Conservation (phyloP, 1,140 invertebrate genomes). For the Sycophila sp. region DNA sequence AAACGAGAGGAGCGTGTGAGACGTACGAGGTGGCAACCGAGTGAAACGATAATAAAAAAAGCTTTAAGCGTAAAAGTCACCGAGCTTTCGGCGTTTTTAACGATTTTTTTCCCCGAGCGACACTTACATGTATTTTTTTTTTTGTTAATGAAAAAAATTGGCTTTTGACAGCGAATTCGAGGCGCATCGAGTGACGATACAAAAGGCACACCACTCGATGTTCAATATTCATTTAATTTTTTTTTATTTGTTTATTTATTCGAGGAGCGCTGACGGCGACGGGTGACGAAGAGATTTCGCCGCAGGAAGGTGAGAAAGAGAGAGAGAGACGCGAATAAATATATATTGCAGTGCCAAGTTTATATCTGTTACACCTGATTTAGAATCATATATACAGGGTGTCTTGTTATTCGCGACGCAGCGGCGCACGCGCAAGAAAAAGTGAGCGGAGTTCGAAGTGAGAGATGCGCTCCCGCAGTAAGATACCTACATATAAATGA, state of each 20-base stretch:
- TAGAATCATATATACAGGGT: conserved; percentile 10
- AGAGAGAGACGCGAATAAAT: neutral
- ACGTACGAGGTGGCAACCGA: too few relatives aligned
- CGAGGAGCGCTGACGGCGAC: neutral
- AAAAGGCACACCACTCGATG: too few relatives aligned
- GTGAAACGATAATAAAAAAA: neutral
- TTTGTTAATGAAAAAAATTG: too few relatives aligned
- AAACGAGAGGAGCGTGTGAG: too few relatives aligned
- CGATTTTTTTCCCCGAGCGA: neutral
- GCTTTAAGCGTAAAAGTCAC: neutral
- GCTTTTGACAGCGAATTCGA: neutral
- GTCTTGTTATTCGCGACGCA: neutral
- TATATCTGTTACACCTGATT: conserved; percentile 7
- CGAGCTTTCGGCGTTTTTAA: neutral
- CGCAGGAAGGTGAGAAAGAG: too few relatives aligned
- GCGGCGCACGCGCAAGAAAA: neutral
- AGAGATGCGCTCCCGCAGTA: too few relatives aligned
- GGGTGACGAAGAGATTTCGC: neutral
- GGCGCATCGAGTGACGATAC: too few relatives aligned
- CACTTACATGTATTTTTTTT: neutral
- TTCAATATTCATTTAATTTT: too few relatives aligned
- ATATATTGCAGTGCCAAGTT: conserved; percentile 29
- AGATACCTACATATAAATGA: neutral
- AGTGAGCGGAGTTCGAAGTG: neutral
- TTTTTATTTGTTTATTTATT: too few relatives aligned